Evolutionary conservation across 2,888 invertebrate species (phyloP).

Genomic region (Orthonevra nobilis): DNA sequence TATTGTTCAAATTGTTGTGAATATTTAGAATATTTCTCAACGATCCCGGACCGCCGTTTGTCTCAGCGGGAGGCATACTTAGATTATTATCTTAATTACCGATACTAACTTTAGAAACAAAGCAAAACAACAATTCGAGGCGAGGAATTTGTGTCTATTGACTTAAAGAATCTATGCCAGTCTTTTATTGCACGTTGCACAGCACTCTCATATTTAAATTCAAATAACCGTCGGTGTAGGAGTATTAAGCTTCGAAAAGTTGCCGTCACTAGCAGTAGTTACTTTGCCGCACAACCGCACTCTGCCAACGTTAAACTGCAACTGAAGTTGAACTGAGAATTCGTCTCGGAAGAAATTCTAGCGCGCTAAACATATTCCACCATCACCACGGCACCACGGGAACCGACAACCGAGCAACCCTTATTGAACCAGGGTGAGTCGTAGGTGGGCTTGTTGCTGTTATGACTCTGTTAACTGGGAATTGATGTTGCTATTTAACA

Average conservation of each 20-base stretch:
- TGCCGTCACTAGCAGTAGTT: conserved; percentile 10
- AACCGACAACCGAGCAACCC: conserved; percentile 17
- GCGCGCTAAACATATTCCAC: conserved; percentile 48
- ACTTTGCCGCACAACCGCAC: conserved; percentile 40
- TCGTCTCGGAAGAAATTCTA: conserved; percentile 37
- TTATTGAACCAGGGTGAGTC: conserved; percentile 5
- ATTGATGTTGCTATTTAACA: conserved; percentile 55
- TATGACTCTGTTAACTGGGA: conserved; percentile 37
- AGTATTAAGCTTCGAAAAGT: not conserved
- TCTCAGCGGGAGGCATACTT: conserved; percentile 41
- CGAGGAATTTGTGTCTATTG: conserved; percentile 3
- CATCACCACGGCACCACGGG: conserved; percentile 5
- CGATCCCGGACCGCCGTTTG: conserved; percentile 31
- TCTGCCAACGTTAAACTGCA: conserved; percentile 51
- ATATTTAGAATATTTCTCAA: conserved; percentile 67
- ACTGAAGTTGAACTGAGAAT: conserved; percentile 54
- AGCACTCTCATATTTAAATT: not conserved
- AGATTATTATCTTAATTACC: not conserved
- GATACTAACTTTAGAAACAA: not conserved
- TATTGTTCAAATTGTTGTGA: conserved; percentile 74
- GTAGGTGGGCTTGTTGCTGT: conserved; percentile 19
- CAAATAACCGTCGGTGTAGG: conserved; percentile 13
- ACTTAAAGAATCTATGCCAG: not conserved
- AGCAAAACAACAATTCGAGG: not conserved
- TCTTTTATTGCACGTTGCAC: not conserved